Conservation (phyloP, 2,113 vertebrate species). For the Lycaon pictus region DNA sequence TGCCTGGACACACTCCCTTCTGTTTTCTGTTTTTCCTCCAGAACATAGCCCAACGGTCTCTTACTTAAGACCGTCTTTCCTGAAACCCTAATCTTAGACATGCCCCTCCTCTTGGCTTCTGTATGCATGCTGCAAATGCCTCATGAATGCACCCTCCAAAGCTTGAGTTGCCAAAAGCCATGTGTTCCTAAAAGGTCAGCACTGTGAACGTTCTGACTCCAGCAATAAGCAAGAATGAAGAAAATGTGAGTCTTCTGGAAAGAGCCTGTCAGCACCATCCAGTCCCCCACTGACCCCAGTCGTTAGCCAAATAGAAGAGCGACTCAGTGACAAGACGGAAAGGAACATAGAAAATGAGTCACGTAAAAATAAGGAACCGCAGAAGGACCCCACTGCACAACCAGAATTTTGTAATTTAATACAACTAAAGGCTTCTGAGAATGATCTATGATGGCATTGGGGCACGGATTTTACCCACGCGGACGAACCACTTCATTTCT, state of each 20-base stretch:
- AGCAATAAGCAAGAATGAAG: background rate
- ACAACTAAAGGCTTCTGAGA: background rate
- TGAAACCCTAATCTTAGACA: background rate
- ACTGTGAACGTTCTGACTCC: background rate
- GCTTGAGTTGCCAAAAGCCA: background rate
- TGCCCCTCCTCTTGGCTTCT: background rate
- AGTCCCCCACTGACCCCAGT: background rate
- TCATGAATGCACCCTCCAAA: background rate
- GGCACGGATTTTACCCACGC: background rate
- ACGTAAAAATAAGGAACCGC: background rate
- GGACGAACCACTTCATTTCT: background rate
- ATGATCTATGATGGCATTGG: background rate
- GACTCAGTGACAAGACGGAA: background rate
- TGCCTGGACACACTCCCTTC: background rate
- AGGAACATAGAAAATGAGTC: background rate
- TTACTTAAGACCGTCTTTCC: background rate
- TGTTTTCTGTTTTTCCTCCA: constrained; percentile 36
- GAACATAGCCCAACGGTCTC: background rate
- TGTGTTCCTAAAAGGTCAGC: background rate
- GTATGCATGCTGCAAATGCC: background rate
- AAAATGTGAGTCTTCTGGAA: background rate
- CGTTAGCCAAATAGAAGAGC: background rate
- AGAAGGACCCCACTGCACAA: background rate
- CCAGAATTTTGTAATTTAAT: background rate
- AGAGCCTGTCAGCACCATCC: background rate